Base-by-base conservation (phyloP, 2,888 invertebrate species). In the Tortrix viridana region DNA sequence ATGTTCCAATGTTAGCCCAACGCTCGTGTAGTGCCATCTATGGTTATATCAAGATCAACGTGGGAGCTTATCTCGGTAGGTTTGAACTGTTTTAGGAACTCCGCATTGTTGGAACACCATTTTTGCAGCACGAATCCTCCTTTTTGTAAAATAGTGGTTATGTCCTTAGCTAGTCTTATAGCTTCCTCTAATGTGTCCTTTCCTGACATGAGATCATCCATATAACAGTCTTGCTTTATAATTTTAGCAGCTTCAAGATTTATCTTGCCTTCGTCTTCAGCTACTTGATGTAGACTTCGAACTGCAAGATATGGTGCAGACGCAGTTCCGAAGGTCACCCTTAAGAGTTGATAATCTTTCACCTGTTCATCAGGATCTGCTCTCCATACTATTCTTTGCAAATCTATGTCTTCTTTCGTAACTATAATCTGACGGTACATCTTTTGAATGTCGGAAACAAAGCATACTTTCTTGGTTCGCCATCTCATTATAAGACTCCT, bases 261-360 rank as follows among this genome's bases (percentile, higher is more conserved):
- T 1, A 53, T 26, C 18, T 49, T 37, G 22, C 63, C 59, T 63
- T 68, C 67, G 3, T 37, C 37, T 14, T 37, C 14, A 37, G 37
- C 37, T 9, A 37, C 37, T 37, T 14, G 9, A 12, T 37, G 37
- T 9, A 37, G 7, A 1, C 9, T 37, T 14, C 54, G 58, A 5
- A 69, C 65, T 2, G 71, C 73, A 6, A 73, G 37, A 44, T 65
- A 73, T 3, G 73, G 72, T 16, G 73, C 73, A 37, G 65, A 59
- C 6, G 71, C 58, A 19, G 68, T 70, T 6, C 72, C 74, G 38
- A 67, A 76, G 5, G 72, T 72, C 0, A 74, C 73, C 7, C 62
- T 67, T 1, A 52, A 32, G 6, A 73, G 58, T 44, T 64, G 26
- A 49, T 67, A 68, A 2, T 62, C 54, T 50, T 67, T 66, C 0